Evolutionary conservation across 2,797 vertebrate species (phyloP).

Genomic region (Rhynchonycteris naso): DNA sequence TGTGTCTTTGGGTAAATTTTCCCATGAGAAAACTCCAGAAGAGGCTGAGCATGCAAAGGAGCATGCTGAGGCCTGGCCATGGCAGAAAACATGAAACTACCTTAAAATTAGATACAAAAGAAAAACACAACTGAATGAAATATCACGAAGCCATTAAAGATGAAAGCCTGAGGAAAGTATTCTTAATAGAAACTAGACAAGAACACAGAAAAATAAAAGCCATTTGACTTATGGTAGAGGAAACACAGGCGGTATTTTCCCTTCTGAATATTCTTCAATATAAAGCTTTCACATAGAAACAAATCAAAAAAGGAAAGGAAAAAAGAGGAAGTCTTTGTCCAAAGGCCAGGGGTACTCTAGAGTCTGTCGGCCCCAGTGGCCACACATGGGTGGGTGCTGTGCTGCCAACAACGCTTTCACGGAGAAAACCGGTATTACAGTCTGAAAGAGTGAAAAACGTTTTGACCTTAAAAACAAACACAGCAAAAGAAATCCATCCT

Average conservation of each 20-base stretch:
- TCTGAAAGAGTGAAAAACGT: background rate
- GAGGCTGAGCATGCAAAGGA: background rate
- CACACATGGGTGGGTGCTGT: background rate
- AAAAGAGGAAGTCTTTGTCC: background rate
- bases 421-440: background rate
- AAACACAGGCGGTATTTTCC: background rate
- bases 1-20: background rate
- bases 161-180: background rate
- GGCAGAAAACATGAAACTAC: background rate
- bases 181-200: background rate
- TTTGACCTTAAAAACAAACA: background rate
- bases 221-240: background rate
- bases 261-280: conserved; percentile 28
- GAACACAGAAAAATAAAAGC: background rate
- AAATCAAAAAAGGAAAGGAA: background rate
- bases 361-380: background rate
- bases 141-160: background rate
- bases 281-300: conserved; percentile 1
- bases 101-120: background rate
- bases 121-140: background rate
- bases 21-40: background rate
- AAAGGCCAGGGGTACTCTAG: background rate
- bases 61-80: rapidly evolving
- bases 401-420: background rate
- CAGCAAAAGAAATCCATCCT: background rate